Evolutionary conservation across 2,113 vertebrate genomes (phyloP).

Genomic region (Rhineura floridana): DNA sequence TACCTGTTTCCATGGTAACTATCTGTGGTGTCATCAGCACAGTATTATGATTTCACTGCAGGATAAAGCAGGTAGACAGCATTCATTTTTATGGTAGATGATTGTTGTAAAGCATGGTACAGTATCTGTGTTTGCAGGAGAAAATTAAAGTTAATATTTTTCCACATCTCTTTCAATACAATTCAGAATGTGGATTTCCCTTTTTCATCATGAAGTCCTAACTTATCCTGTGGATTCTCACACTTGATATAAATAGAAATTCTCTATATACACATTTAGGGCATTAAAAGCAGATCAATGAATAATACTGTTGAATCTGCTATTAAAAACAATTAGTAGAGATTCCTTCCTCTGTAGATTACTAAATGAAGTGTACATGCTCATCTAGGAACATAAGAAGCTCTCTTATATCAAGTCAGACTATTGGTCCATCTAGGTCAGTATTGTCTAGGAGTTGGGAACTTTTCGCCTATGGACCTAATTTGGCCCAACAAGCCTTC

Average conservation of each 20-base stretch:
- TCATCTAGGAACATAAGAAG: no score
- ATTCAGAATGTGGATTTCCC: slow-evolving; percentile 20
- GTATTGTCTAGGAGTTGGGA: no score
- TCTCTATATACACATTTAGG: neutral
- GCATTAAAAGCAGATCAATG: neutral
- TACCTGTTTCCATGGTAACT: slow-evolving; percentile 69
- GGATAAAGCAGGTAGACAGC: slow-evolving; percentile 49
- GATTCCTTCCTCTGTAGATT: neutral
- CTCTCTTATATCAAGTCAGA: no score
- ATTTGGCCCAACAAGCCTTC: no score
- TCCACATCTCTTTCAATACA: neutral
- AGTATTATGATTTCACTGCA: slow-evolving; percentile 64
- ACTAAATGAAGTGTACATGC: neutral
- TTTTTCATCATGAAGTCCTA: slow-evolving; percentile 24
- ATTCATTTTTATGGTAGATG: slow-evolving; percentile 47
- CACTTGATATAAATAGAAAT: neutral
- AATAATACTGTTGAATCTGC: neutral
- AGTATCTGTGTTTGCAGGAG: slow-evolving; percentile 8
- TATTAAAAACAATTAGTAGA: neutral
- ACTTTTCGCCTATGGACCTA: no score
- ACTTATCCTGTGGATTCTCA: neutral
- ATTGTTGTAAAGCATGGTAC: neutral
- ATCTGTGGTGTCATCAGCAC: slow-evolving; percentile 59
- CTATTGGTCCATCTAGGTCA: no score
- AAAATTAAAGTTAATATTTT: slow-evolving; percentile 35